Base-by-base conservation (phyloP, 2,888 invertebrate species). In the Eubasilissa splendida region DNA sequence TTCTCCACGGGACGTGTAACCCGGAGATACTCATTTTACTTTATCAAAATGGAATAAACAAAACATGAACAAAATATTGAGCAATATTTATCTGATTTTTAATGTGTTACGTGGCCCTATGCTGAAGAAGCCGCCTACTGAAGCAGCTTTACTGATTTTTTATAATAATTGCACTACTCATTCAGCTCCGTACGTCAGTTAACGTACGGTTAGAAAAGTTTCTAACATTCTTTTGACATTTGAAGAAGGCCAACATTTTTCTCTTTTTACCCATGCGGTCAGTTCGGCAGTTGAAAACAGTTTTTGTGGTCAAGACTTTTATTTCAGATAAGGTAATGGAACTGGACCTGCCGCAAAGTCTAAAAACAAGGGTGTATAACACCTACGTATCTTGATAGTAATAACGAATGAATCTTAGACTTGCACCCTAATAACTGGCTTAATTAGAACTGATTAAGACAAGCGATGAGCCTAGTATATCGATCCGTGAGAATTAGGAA, bases 121-220 rank as follows among this genome's bases (percentile, higher is more conserved):
- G 71, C n/a, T 31, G 54, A 58, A 50, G 74, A 59, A 74, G 59
- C 59, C 74, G 59, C 59, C 31, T 74, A 59, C 74, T 74, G 74
- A 74, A 74, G 74, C 74, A 74, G 74, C 58, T 42, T 68, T 68
- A 14, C 14, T 10, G 33, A 12, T 12, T 63, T 63, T 63, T 63
- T 63, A 14, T 54, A 9, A 54, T 71, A 71, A 71, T 71, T 71
- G 71, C 71, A 52, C 68, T 50, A 14, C 42, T 42, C 42, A 42
- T 42, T 42, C 42, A 42, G 42, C 7, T 68, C 54, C 53, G 22
- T 56, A 22, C 53, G 53, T 33, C 74, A 22, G 22, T 22, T 22
- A 22, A 33, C 50, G 58, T 58, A 58, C 58, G 14, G 42, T 58
- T 59, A n/a, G 14, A 50, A 74, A 9, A 59, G 42, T 42, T 42